Base-by-base conservation (phyloP, 2,888 invertebrate species). In the Dioctria linearis region DNA sequence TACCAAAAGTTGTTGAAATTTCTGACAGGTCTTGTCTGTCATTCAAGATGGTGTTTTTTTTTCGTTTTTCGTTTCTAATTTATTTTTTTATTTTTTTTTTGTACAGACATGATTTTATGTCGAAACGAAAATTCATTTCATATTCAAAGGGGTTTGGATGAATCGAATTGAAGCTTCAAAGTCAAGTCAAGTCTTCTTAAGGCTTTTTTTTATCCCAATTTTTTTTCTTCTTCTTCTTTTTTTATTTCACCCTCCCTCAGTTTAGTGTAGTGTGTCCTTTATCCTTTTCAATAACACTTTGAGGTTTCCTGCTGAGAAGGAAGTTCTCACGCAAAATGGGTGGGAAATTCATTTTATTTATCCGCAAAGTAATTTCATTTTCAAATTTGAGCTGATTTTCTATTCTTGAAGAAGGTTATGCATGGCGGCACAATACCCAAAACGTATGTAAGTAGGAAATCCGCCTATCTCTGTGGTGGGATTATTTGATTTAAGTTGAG, bases 291-390 rank as follows among this genome's bases (percentile, higher is more conserved):
- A 63, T 63, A 63, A 37, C 63, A 37, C 5, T 63, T 25, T 37
- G 39, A 37, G 5, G 5, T 63, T 11, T 37, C 5, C 5, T n/a
- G 63, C 5, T 8, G 6, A 37, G 37, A 63, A 63, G 37, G 63
- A 37, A 37, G 63, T 13, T 39, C 63, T 40, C 63, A 63, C 63
- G 63, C 39, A 40, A 63, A 63, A 39, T 37, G 63, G 63, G 63
- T 13, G 40, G 63, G 63, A 25, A 63, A 63, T 63, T 63, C 63
- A 63, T 63, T 8, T 63, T 63, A 63, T 63, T 25, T 63, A 63
- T 63, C 63, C 37, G 13, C 37, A 63, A 63, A 63, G 63, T 63
- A 25, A 63, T 63, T 63, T 40, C 6, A 40, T 40, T 40, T 39
- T 63, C 39, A 40, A 63, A 63, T 63, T 40, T 6, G 39, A 40